These are phyloP conservation scores for Capitella teleta DNA, from an alignment of 1,140 invertebrate species.

Conservation along the genomic window DNA sequence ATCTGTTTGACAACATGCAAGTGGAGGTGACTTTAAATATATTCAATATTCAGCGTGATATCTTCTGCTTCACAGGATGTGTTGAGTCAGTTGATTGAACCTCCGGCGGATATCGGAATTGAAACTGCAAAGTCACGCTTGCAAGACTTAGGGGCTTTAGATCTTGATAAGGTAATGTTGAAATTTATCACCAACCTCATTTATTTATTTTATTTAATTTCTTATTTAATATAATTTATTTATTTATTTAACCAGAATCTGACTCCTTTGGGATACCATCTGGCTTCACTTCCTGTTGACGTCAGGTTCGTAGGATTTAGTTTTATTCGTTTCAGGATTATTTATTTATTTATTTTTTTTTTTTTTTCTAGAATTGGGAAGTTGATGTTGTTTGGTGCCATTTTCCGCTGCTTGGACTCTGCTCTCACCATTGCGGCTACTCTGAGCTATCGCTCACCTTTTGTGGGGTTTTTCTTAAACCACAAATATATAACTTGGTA, in stretches of 20 bases:
- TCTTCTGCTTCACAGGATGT: no score
- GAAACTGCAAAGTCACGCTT: no score
- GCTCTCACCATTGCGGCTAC: constrained; percentile 73
- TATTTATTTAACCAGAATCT: constrained; percentile 41
- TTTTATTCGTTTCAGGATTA: constrained; percentile 3
- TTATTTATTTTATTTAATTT: no score
- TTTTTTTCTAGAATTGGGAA: constrained; percentile 50
- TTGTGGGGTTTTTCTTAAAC: constrained; percentile 44
- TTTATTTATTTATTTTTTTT: neutral
- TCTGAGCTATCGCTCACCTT: constrained; percentile 77
- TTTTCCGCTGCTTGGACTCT: constrained; percentile 79
- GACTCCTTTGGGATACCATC: constrained; percentile 78
- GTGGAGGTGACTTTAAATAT: no score
- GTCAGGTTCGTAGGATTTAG: constrained; percentile 26
- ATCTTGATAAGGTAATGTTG: no score
- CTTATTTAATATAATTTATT: neutral
- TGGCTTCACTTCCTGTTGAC: constrained; percentile 72
- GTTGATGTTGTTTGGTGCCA: constrained; percentile 71
- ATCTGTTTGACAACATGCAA: no score
- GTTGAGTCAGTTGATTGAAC: no score
- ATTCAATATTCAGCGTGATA: no score
- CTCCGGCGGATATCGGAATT: no score
- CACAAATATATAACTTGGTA: constrained; percentile 1
- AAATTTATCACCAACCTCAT: no score
- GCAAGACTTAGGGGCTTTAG: no score